Conservation (phyloP, 2,797 vertebrate genomes). For the Vireo griseus region DNA sequence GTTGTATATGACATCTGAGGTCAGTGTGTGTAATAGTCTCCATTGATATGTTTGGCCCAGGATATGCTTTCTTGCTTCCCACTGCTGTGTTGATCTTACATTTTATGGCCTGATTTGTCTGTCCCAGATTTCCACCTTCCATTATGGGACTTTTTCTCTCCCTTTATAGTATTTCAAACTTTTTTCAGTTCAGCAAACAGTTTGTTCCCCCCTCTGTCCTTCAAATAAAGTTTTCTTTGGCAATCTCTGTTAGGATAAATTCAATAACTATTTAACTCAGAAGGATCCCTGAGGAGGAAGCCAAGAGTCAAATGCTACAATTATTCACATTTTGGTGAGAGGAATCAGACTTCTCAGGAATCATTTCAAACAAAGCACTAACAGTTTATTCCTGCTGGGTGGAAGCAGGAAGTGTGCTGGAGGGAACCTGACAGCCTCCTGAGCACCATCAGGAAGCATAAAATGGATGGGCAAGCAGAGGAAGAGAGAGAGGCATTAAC, state of each 20-base stretch:
- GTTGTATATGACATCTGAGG: background rate
- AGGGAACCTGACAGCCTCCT: slow-evolving; percentile 26
- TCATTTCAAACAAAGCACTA: slow-evolving; percentile 13
- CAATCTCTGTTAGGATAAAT: slow-evolving; percentile 47
- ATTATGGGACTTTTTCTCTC: slow-evolving; percentile 40
- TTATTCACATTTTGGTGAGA: slow-evolving; percentile 60
- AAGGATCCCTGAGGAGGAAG: slow-evolving; percentile 55
- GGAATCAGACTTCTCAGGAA: slow-evolving; percentile 31
- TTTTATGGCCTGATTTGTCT: slow-evolving; percentile 42
- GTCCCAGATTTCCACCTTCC: slow-evolving; percentile 35
- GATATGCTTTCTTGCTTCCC: slow-evolving; percentile 21
- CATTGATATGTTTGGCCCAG: slow-evolving; percentile 21
- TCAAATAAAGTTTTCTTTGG: slow-evolving; percentile 65
- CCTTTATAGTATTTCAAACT: slow-evolving; percentile 45
- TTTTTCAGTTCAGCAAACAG: slow-evolving; percentile 41
- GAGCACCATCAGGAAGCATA: slow-evolving; percentile 38
- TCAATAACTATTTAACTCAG: slow-evolving; percentile 52
- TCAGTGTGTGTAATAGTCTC: slow-evolving; percentile 23
- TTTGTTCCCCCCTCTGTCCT: slow-evolving; percentile 41
- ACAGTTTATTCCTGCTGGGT: slow-evolving; percentile 45
- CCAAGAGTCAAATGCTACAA: slow-evolving; percentile 48
- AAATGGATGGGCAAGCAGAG: slow-evolving; percentile 47
- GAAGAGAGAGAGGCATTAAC: slow-evolving; percentile 58
- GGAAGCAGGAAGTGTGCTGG: slow-evolving; percentile 31
- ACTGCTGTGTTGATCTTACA: slow-evolving; percentile 23